Percentiles rank a stretch among this genome's conserved stretches.
These are phyloP conservation scores for Cryptocephalus primarius DNA, from an alignment of 2,888 invertebrate genomes.

Conservation along the genomic window DNA sequence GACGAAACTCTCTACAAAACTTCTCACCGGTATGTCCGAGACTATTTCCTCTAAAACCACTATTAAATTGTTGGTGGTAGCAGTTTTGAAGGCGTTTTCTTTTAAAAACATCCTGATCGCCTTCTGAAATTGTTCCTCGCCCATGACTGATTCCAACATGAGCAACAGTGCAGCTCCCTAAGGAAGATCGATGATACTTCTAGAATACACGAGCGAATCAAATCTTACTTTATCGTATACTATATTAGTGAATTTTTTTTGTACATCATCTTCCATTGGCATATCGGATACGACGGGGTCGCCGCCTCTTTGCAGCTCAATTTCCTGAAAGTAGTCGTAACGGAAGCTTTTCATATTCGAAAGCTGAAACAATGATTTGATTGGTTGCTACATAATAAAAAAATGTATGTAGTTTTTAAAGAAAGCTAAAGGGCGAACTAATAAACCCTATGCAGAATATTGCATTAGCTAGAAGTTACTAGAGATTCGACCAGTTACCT, in stretches of 20 bases:
- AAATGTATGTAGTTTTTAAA: background rate
- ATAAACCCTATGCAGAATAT: too few species aligned
- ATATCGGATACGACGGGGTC: constrained; percentile 10
- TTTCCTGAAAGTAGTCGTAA: constrained; percentile 10
- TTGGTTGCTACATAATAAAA: background rate
- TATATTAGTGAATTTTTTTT: constrained; percentile 8
- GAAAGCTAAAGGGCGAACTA: too few species aligned
- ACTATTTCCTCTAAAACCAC: constrained; percentile 46
- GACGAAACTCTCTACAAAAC: constrained; percentile 73
- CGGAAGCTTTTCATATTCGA: constrained; percentile 4
- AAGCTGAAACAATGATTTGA: constrained; percentile 7
- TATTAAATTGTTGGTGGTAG: constrained; percentile 66
- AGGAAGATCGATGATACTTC: background rate
- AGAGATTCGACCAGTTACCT: background rate
- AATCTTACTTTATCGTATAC: constrained; percentile 14
- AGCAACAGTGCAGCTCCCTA: constrained; percentile 70
- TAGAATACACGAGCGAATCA: background rate
- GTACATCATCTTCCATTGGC: constrained; percentile 5
- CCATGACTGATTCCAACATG: constrained; percentile 74
- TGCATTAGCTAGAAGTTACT: background rate
- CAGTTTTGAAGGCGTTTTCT: constrained; percentile 56
- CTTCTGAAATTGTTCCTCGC: constrained; percentile 53
- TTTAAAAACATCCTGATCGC: constrained; percentile 62
- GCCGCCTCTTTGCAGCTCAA: constrained; percentile 3
- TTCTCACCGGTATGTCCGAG: constrained; percentile 41